Evolutionary conservation across 2,888 invertebrate genomes (phyloP).

Genomic region (Metalampra italica): DNA sequence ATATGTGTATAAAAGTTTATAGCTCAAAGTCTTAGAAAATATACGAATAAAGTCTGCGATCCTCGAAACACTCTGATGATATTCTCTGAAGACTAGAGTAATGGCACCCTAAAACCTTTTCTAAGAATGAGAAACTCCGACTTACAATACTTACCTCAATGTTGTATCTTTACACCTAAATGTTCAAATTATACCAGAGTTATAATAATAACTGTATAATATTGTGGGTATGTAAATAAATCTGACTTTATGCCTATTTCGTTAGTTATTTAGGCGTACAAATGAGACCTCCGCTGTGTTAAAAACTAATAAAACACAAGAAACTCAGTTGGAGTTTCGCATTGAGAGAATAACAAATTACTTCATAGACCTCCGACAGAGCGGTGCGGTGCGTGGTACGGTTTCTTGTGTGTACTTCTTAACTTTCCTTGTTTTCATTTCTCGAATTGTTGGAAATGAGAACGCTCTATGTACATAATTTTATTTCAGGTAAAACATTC

Average conservation of each 20-base stretch:
- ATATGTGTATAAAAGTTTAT: background rate
- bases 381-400: background rate
- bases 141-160: background rate
- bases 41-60: too few species aligned
- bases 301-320: conserved; percentile 1
- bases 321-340: background rate
- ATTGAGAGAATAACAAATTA: conserved; percentile 6
- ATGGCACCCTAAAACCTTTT: background rate
- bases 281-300: conserved; percentile 7
- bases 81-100: conserved; percentile 6
- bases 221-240: too few species aligned
- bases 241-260: too few species aligned
- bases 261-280: background rate
- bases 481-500: background rate
- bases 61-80: too few species aligned
- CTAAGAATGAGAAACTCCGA: background rate
- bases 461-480: background rate
- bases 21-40: too few species aligned
- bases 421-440: background rate
- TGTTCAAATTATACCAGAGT: too few species aligned
- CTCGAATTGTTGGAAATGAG: background rate
- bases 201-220: background rate
- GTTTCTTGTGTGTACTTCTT: background rate
- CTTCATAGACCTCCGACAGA: conserved; percentile 1
- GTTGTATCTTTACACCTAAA: background rate